These are phyloP conservation scores for Sclerodermus sp. DNA, from an alignment of 2,888 invertebrate genomes.

Conservation along the genomic window DNA sequence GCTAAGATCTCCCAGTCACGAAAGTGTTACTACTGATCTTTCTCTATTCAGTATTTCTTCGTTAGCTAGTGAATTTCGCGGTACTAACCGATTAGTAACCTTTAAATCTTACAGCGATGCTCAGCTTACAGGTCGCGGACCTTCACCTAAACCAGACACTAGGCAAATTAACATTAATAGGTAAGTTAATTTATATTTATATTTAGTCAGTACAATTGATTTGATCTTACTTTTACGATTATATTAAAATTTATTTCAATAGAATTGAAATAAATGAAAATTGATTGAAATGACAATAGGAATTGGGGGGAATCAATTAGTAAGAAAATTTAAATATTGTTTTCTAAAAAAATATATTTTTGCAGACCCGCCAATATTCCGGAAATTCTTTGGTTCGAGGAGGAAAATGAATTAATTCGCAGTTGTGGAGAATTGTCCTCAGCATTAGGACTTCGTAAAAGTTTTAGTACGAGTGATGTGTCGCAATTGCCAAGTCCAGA, in stretches of 20 bases:
- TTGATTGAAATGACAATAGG: not conserved
- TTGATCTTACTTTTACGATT: not conserved
- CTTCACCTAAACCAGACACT: slow-evolving; percentile 74
- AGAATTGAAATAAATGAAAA: not conserved
- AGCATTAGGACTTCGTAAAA: slow-evolving; percentile 78
- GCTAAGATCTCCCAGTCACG: slow-evolving; percentile 78
- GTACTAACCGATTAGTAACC: slow-evolving; percentile 56
- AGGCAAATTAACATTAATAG: slow-evolving; percentile 48
- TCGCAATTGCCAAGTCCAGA: slow-evolving; percentile 64
- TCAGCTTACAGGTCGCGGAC: slow-evolving; percentile 62
- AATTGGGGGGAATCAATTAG: not conserved
- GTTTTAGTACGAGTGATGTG: slow-evolving; percentile 82
- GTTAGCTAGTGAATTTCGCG: slow-evolving; percentile 62
- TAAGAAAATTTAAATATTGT: not conserved
- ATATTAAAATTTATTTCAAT: not conserved
- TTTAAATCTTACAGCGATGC: slow-evolving; percentile 61
- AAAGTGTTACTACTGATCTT: slow-evolving; percentile 81
- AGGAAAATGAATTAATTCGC: slow-evolving; percentile 76
- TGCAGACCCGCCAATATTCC: slow-evolving; percentile 65
- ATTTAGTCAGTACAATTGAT: not conserved
- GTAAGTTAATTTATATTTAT: slow-evolving; percentile 24
- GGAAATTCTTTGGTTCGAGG: slow-evolving; percentile 71
- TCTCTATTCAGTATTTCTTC: slow-evolving; percentile 78
- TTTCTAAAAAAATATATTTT: not conserved
- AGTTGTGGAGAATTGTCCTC: slow-evolving; percentile 80